These are phyloP conservation scores for Lepus europaeus DNA, from an alignment of 2,113 vertebrate species.

Conservation along the genomic window DNA sequence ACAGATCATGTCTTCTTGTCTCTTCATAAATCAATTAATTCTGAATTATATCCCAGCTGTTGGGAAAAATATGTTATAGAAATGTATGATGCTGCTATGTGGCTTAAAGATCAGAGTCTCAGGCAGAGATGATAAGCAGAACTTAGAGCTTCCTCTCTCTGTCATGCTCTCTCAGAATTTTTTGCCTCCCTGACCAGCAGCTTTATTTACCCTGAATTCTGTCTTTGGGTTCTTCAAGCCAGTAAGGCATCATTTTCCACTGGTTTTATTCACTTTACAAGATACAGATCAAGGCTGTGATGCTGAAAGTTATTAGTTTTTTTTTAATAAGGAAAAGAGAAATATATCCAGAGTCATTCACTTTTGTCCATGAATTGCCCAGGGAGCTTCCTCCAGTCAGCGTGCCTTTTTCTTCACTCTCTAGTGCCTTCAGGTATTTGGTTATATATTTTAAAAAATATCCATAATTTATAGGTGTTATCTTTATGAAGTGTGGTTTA, in stretches of 20 bases:
- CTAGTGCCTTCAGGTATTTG: not conserved
- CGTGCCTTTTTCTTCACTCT: not conserved
- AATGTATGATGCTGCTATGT: not conserved
- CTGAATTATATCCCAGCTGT: not conserved
- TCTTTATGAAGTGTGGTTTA: not conserved
- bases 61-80: conserved; percentile 17
- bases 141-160: not conserved
- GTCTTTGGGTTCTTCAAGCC: not conserved
- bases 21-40: conserved; percentile 8
- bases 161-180: not conserved
- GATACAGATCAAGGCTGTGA: not conserved
- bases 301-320: not conserved
- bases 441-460: not conserved
- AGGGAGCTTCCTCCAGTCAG: not conserved
- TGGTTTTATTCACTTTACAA: not conserved
- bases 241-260: not conserved
- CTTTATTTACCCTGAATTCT: not conserved
- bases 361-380: not conserved
- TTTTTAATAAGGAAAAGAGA: not conserved
- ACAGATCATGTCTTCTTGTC: not conserved
- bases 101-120: not conserved
- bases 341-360: not conserved
- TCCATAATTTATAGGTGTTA: not conserved
- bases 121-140: not conserved
- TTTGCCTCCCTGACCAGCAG: not conserved